These are phyloP conservation scores for Bellardia bayeri DNA, from an alignment of 2,888 invertebrate species.

Conservation along the genomic window DNA sequence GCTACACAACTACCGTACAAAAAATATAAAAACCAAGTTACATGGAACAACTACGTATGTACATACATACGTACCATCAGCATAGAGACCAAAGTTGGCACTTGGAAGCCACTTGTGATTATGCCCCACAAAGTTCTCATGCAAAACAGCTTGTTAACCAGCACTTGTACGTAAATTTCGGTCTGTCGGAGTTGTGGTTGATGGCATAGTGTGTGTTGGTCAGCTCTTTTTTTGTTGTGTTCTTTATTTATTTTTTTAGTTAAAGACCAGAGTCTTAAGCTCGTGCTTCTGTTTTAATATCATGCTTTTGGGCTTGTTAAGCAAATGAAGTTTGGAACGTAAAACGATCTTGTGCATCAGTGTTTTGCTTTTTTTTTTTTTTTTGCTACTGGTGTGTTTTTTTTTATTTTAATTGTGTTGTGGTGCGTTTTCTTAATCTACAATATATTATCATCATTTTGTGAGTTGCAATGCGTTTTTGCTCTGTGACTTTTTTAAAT, in stretches of 20 bases:
- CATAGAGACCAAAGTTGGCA: conserved; percentile 29
- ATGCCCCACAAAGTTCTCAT: conserved; percentile 75
- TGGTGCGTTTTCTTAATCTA: conserved; percentile 72
- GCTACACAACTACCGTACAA: not conserved
- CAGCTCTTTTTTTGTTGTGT: not conserved
- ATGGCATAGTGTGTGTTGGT: conserved; percentile 29
- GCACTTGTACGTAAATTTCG: conserved; percentile 49
- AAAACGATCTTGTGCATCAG: conserved; percentile 44
- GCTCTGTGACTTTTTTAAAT: conserved; percentile 12
- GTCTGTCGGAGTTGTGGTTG: conserved; percentile 26
- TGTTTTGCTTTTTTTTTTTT: conserved; percentile 7
- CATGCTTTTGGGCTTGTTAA: conserved; percentile 76
- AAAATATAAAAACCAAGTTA: conserved; percentile 8
- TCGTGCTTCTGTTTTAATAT: conserved; percentile 52
- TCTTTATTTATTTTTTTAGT: not conserved
- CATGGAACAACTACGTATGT: not conserved
- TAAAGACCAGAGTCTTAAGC: conserved; percentile 22
- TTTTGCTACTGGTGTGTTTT: not conserved
- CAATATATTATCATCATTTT: conserved; percentile 66
- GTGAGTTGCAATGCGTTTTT: conserved; percentile 70
- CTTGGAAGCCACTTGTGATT: conserved; percentile 38
- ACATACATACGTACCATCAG: conserved; percentile 21
- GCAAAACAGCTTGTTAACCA: conserved; percentile 82
- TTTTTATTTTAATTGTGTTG: conserved; percentile 16
- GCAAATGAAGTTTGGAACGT: conserved; percentile 74